Evolutionary conservation across 1,140 invertebrate genomes (phyloP), one percentile per base, ranked within the genome.

Genomic region (Drosophila ironensis): DNA sequence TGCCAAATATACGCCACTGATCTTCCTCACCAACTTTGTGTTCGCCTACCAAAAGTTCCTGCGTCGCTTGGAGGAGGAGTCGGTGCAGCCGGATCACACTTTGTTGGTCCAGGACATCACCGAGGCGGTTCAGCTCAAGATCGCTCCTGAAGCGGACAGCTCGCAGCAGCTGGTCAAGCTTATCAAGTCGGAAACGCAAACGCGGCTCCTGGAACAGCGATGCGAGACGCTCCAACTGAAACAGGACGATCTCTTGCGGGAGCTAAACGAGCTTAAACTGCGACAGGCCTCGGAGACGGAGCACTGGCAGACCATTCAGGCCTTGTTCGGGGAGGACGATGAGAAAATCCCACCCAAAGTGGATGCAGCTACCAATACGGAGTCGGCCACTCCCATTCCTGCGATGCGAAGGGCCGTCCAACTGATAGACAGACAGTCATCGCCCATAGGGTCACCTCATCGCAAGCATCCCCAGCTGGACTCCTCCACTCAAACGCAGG

Each of bases 11-110:
- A 89, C 88, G 20, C 88, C 88, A 4, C 38, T 89, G 41, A 74
- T 89, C 69, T 89, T 89, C 80, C 87, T 89, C 1, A 88, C 54
- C 24, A 89, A 89, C 37, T 89, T 89, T 56, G 76, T 89, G 30
- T 84, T 76, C 64, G 61, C 80, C 19, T 88, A 88, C 35, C 66
- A 77, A 11, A 77, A 82, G 44, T 82, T 89, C 30, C 66, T 64
- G 14, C 63, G 37, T 1, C 52, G 57, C n/a, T 25, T 63, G 4
- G 59, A 37, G 25, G 71, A 67, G 52, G 47, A 86, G 8, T 52
- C 68, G 33, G 42, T 59, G 25, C 41, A 48, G 22, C 48, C 20
- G 1, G 59, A 70, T 12, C 27, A 38, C 25, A 22, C 27, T 0
- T 9, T 24, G 4, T 12, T 78, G 0, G 38, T 64, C 5, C 59